These are phyloP conservation scores for Limanda limanda DNA, from an alignment of 2,113 vertebrate species.

Conservation along the genomic window DNA sequence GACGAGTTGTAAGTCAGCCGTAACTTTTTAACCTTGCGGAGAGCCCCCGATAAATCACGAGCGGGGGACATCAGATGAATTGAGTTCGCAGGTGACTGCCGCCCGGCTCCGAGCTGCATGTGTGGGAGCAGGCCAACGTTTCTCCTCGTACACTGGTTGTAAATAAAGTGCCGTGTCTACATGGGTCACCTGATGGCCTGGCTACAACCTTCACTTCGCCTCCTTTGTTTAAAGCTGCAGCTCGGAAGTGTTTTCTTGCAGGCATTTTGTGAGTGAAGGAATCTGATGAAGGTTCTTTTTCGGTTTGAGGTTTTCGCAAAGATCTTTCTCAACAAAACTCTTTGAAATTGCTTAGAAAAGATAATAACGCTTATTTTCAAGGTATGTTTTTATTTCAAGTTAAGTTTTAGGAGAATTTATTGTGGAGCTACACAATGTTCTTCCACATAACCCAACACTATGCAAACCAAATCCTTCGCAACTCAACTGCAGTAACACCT, in stretches of 20 bases:
- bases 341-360: background rate
- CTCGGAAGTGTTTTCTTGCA: background rate
- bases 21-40: constrained; percentile 74
- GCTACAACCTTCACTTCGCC: background rate
- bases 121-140: constrained; percentile 10
- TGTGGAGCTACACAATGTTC: background rate
- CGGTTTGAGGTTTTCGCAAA: constrained; percentile 51
- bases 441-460: background rate
- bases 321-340: constrained; percentile 11
- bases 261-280: constrained; percentile 36
- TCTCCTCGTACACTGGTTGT: constrained; percentile 4
- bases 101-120: constrained; percentile 14
- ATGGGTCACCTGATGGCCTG: constrained; percentile 13
- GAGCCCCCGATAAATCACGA: constrained; percentile 62
- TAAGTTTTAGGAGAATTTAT: background rate
- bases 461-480: background rate
- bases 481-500: background rate
- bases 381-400: background rate
- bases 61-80: constrained; percentile 7
- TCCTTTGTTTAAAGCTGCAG: background rate
- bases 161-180: background rate
- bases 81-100: constrained; percentile 16
- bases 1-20: constrained; percentile 57
- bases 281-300: constrained; percentile 28
- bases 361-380: background rate